These are phyloP conservation scores for Microplitis demolitor DNA, from an alignment of 1,140 invertebrate genomes.

Conservation along the genomic window DNA sequence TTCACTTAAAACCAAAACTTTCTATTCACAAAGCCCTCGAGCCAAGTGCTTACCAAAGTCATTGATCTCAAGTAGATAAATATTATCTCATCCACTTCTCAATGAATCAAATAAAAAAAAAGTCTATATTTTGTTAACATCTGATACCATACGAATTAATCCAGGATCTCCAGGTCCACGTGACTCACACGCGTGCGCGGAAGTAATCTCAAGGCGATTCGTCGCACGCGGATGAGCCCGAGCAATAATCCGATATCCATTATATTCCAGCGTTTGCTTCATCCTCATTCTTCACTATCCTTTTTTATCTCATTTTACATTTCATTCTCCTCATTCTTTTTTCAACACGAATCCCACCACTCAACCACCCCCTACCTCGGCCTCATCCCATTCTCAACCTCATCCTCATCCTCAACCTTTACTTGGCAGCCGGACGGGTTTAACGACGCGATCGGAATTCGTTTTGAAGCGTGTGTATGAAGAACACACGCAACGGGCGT, in stretches of 20 bases:
- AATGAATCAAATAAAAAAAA: neutral
- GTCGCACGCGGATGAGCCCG: conserved; percentile 32
- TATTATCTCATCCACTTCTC: neutral
- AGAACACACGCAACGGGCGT: conserved; percentile 16
- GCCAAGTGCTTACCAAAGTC: neutral
- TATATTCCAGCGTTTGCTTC: conserved; percentile 30
- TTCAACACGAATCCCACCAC: conserved; percentile 9
- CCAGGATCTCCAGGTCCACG: neutral
- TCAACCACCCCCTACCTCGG: neutral
- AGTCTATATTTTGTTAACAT: too few relatives aligned
- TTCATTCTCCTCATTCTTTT: conserved; percentile 12
- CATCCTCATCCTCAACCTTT: neutral
- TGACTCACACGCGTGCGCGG: conserved; percentile 14
- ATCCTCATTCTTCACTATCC: conserved; percentile 21
- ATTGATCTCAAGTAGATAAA: too few relatives aligned
- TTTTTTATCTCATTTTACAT: conserved; percentile 9
- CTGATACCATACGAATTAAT: too few relatives aligned
- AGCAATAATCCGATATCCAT: conserved; percentile 35
- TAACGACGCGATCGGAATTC: conserved; percentile 36
- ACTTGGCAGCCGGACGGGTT: conserved; percentile 15
- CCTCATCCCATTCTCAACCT: neutral
- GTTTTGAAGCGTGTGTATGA: conserved; percentile 23
- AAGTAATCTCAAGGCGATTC: conserved; percentile 33
- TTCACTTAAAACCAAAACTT: too few relatives aligned
- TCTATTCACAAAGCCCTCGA: neutral